Base-by-base conservation (phyloP, 2,113 vertebrate species). In the Heterotilapia buettikoferi region DNA sequence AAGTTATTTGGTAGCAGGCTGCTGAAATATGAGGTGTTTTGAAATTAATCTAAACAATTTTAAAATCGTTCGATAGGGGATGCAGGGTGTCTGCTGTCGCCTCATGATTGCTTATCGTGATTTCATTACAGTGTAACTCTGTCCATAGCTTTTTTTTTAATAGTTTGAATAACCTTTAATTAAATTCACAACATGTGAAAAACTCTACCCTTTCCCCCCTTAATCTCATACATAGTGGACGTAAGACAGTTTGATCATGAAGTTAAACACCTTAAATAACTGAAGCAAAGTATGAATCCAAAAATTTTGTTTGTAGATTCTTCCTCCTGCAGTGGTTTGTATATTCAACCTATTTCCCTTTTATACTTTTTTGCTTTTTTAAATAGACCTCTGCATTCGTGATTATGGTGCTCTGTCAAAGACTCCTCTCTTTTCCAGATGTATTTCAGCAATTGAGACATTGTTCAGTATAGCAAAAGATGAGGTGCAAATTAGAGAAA, bases 81-180 rank as follows among this genome's bases (percentile, higher is more conserved):
- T 36, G 0, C 0, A 63, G 59, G 18, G 61, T 36, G 61, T 36
- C 31, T 36, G 18, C 33, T 38, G 33, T 13, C 4, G 10, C 61
- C 61, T 21, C 33, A 5, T 66, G 0, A 21, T 66, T 5, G 33
- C 19, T 66, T 66, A 38, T 66, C 33, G 61, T 66, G 61, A 13
- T 1, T 38, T 38, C 33, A 21, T 66, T 12, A 38, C 4, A 12
- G 4, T 7, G 3, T 43, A 24, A 71, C 12, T 43, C n/a, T 0
- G 5, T 16, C 38, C 66, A 24, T 71, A 40, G 4, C 38, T 10
- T 24, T 24, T 10, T 24, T 24, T 66, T 71, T 24, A 0, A 1
- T 71, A 9, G 36, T 6, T 43, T 24, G 12, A 14, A 43, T 43
- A 24, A 9, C n/a, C n/a, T 43, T 71, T 71, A 21, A 43, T 71